Evolutionary conservation across 2,797 vertebrate genomes (phyloP), one percentile per base, ranked within the genome.

Genomic region (Propithecus perrieri): DNA sequence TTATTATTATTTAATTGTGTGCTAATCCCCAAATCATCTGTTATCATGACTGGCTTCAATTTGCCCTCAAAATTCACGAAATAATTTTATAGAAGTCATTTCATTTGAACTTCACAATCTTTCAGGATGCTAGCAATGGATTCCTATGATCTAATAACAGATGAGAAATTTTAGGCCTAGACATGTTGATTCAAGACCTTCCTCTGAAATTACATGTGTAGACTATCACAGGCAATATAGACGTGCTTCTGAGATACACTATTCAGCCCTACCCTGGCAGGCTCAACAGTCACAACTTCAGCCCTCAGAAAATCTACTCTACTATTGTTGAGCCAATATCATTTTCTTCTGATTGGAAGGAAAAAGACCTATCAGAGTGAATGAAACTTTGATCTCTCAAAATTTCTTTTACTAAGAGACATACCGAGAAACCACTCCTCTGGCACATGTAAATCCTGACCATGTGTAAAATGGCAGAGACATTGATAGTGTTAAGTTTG

Each of bases 31-130:
- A 96, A 75, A 76, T 87, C 12, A 71, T 69, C 85, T 85, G 7
- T 55, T 90, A 63, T 78, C 79, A 78, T 53, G 50, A 72, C 28
- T 96, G 22, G 26, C 43, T 15, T 86, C 38, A 83, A 33, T 69
- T 86, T 75, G 38, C 33, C 12, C 5, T 92, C 18, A 79, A 86
- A 59, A 83, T 86, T 89, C 84, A n/a, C 22, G 30, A 95, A 97
- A 88, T 94, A 94, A 89, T 81, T 85, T 92, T 41, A 72, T 46
- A 74, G 26, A 38, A 91, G 63, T 67, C 84, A 61, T 87, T 72
- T 79, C 18, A 79, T 8, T 57, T 55, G 55, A 87, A 57, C 43
- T 24, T 95, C 55, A 53, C 15, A 43, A 4, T 76, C 53, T 92
- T 90, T 18, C 26, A 59, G 38, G 59, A 65, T 69, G 48, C 61